Conservation (phyloP, 1,140 invertebrate species). For the Trichogramma pretiosum region DNA sequence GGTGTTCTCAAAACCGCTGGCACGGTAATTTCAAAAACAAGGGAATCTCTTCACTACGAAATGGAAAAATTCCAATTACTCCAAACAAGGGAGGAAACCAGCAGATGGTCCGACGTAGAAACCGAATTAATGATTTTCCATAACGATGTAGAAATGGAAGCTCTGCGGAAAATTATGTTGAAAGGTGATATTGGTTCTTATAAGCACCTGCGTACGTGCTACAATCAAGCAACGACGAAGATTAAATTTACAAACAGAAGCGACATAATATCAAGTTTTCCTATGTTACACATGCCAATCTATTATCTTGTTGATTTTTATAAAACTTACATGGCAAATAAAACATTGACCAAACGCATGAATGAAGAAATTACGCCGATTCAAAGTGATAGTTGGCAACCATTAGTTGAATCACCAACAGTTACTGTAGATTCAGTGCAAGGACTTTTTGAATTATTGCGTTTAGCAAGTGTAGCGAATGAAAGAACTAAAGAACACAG, state of each 20-base stretch:
- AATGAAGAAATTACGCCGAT: slow-evolving; percentile 9
- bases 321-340: slow-evolving; percentile 20
- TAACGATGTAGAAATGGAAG: slow-evolving; percentile 28
- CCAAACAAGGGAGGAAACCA: slow-evolving; percentile 12
- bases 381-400: slow-evolving; percentile 1
- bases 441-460: slow-evolving; percentile 26
- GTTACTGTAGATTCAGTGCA: slow-evolving; percentile 1
- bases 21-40: slow-evolving; percentile 19
- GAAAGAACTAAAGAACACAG: slow-evolving; percentile 23
- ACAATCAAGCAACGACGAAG: slow-evolving; percentile 1
- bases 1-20: slow-evolving; percentile 22
- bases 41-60: slow-evolving; percentile 22
- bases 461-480: slow-evolving; percentile 15
- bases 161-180: slow-evolving; percentile 31
- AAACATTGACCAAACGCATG: slow-evolving; percentile 18
- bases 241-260: neutral
- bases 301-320: slow-evolving; percentile 32
- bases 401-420: slow-evolving; percentile 7
- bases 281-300: slow-evolving; percentile 27
- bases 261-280: slow-evolving; percentile 20
- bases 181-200: slow-evolving; percentile 27
- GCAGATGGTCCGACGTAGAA: slow-evolving; percentile 21
- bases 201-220: slow-evolving; percentile 13
- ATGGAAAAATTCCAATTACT: slow-evolving; percentile 27
- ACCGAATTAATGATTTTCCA: slow-evolving; percentile 32